Evolutionary conservation across 2,797 vertebrate genomes (phyloP).

Genomic region (Liasis olivaceus): DNA sequence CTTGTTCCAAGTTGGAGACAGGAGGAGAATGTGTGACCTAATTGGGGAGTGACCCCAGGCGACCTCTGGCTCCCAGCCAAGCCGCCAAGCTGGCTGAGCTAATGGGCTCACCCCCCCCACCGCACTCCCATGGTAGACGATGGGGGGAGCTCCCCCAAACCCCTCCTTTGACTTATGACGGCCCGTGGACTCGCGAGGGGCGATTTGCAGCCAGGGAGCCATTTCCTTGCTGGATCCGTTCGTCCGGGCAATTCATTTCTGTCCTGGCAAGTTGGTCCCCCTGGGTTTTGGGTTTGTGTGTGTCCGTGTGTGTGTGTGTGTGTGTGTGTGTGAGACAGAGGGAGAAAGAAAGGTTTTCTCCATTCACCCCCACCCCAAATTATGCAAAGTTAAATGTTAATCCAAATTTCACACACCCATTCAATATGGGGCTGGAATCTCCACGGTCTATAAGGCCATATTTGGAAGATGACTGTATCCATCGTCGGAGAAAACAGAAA

Average conservation of each 20-base stretch:
- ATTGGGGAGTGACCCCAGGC: slow-evolving; percentile 37
- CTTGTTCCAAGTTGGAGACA: slow-evolving; percentile 13
- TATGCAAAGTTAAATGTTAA: background rate
- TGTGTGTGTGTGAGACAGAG: background rate
- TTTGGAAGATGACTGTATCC: background rate
- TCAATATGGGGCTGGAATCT: background rate
- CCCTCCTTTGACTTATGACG: no score
- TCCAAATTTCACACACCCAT: background rate
- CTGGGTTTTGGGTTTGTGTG: background rate
- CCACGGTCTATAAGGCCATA: background rate
- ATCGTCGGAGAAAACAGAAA: background rate
- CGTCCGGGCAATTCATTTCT: background rate
- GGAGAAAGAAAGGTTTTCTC: background rate
- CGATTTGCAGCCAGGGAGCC: background rate
- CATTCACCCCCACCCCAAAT: background rate
- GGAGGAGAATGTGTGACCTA: slow-evolving; percentile 37
- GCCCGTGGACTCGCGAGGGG: no score
- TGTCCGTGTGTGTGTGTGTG: background rate
- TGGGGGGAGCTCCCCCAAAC: background rate
- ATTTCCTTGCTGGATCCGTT: background rate
- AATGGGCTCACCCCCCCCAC: background rate
- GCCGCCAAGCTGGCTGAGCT: slow-evolving; percentile 6
- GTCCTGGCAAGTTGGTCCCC: background rate
- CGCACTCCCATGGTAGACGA: no score
- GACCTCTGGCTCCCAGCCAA: slow-evolving; percentile 9